Evolutionary conservation across 2,888 invertebrate genomes (phyloP), one percentile per base, ranked within the genome.

Genomic region (Toxonevra muliebris): DNA sequence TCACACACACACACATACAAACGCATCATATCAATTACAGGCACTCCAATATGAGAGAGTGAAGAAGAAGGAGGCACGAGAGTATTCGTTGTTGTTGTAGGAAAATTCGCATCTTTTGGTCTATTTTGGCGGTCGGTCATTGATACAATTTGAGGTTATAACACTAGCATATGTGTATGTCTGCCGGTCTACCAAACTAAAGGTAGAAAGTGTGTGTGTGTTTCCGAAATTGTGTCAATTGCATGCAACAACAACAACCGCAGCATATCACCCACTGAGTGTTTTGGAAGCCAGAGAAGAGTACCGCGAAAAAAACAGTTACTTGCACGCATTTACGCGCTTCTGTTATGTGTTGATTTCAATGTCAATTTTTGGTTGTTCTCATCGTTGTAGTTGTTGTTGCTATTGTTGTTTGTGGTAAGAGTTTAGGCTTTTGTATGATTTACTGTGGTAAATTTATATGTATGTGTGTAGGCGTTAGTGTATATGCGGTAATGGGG

Each of bases 11-110:
- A 30, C 30, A 30, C 2, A 30, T 30, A 30, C 30, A 30, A 2
- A 30, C 65, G 52, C 71, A 72, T 69, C 73, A 74, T 72, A 74
- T 74, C 73, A 74, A 73, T 73, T 73, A 72, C 74, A 74, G 74
- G 69, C 30, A 30, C 30, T 30, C 30, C 30, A 30, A 7, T n/a
- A n/a, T 30, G 30, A 30, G 30, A 7, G 30, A 7, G 7, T 4
- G 7, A 30, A 30, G 30, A 7, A 7, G 30, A 30, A 7, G 30
- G 41, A 55, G 41, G 64, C 57, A 48, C 30, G 20, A 20, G 64
- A 64, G 48, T 64, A 40, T 50, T 17, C 19, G 40, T 45, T 19
- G 19, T 54, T 13, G 10, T 8, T 63, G 40, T 53, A 15, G 40
- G 50, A n/a, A 19, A 11, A 8, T 15, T 40, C 45, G 50, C 41